phyloP scores from a whole-genome alignment of 2,888 invertebrate genomes.

The Polyommatus iphigenia region DNA sequence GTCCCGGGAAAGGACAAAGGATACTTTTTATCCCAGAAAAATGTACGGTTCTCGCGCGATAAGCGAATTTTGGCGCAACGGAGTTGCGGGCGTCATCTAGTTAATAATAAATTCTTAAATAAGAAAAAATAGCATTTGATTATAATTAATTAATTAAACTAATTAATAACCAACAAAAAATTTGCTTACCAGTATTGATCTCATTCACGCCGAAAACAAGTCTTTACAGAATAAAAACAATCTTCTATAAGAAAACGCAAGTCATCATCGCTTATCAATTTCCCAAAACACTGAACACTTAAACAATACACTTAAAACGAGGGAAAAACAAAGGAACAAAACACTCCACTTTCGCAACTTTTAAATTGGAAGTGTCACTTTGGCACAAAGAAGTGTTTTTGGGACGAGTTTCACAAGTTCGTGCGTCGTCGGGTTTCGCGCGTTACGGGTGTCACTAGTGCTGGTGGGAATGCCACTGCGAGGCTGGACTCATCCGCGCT shows the following conservation, averaged over 20 bases:
- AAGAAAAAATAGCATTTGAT: neutral
- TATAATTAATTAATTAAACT: neutral
- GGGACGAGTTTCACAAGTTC: constrained; percentile 38
- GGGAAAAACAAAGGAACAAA: constrained; percentile 41
- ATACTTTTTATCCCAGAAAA: no score
- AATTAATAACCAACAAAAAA: neutral
- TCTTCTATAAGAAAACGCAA: constrained; percentile 31
- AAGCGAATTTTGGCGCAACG: no score
- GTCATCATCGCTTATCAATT: constrained; percentile 42
- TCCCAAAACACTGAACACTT: constrained; percentile 50
- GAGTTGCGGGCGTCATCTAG: no score
- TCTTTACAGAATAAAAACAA: constrained; percentile 11
- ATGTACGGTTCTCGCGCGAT: no score
- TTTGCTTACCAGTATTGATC: constrained; percentile 14
- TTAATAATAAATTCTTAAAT: neutral
- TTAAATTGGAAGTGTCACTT: constrained; percentile 35
- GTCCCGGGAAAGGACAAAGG: no score
- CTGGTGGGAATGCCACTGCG: constrained; percentile 67
- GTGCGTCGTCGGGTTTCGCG: constrained; percentile 43
- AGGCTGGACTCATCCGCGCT: constrained; percentile 62
- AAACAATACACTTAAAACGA: constrained; percentile 47
- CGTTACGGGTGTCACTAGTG: constrained; percentile 59
- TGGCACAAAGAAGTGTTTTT: constrained; percentile 22
- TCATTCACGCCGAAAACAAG: constrained; percentile 11
- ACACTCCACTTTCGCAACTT: constrained; percentile 40